These are phyloP conservation scores for Phoeniculus purpureus DNA, from an alignment of 2,797 vertebrate species.

Conservation along the genomic window DNA sequence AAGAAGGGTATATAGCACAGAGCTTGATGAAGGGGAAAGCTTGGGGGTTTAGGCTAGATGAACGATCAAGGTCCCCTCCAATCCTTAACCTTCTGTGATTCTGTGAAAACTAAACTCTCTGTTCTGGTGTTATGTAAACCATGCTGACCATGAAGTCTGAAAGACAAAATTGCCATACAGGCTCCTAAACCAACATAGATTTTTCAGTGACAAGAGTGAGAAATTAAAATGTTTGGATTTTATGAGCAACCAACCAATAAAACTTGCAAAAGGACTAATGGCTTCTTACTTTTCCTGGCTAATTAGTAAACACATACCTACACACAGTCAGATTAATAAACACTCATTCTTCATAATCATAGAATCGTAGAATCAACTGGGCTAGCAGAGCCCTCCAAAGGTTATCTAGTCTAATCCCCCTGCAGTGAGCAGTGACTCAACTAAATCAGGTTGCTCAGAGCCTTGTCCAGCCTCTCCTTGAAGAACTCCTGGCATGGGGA, in stretches of 20 bases:
- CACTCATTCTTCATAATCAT: not conserved
- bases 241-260: not conserved
- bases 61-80: too few relatives aligned
- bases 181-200: not conserved
- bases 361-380: too few relatives aligned
- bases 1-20: not conserved
- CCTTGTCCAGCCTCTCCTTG: too few relatives aligned
- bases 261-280: not conserved
- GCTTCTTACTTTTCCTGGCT: not conserved
- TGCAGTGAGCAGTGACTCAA: too few relatives aligned
- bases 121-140: not conserved
- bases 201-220: not conserved
- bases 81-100: too few relatives aligned
- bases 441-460: too few relatives aligned
- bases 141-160: not conserved
- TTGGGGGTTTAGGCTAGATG: too few relatives aligned
- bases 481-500: too few relatives aligned
- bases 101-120: not conserved
- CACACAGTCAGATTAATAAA: not conserved
- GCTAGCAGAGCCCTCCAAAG: too few relatives aligned
- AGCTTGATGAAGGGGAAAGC: not conserved
- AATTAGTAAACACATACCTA: not conserved
- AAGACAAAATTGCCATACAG: not conserved
- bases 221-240: not conserved
- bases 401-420: too few relatives aligned